Base-by-base conservation (phyloP, 2,113 vertebrate genomes). In the Mesitornis unicolor region DNA sequence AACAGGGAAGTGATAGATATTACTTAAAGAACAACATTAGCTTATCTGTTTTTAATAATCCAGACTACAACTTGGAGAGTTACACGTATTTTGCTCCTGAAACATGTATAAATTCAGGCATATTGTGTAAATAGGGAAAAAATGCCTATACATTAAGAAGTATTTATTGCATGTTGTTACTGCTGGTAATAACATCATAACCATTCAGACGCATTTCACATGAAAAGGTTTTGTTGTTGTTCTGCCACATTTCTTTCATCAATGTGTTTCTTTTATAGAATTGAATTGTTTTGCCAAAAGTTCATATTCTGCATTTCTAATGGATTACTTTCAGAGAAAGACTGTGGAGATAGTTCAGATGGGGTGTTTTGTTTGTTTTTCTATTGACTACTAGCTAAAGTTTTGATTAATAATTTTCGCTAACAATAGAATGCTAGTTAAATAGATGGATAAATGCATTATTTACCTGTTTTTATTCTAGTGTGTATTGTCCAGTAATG, bases 1-100 rank as follows among this genome's bases (percentile, higher is more conserved):
- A 99, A 99, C 98, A 98, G 95, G 99, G 98, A 99, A 99, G 99
- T 99, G 98, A 99, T 99, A 99, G 98, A 99, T 99, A 98, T 99
- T 99, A 99, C 99, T 99, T 99, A 98, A 98, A 99, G 98, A 98
- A 98, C 98, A 98, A 97, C 98, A 99, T 99, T 99, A 98, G 94
- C 95, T 95, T 97, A 95, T 97, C 95, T 97, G 40, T 84, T 98
- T 97, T 97, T 98, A 97, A 98, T 97, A 98, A 97, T 95, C 86
- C 68, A 84, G 89, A 67, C 70, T 92, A 92, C 80, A 85, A 96
- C 86, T 95, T 83, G 33, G 69, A 97, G 90, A 95, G n/a, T 25
- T 79, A 96, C 88, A 87, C 60, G 78, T 64, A 96, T 96, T 96
- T 91, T 68, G 61, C 81, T 90, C 80, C 68, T 81, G 88, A 94